Evolutionary conservation across 2,888 invertebrate genomes (phyloP), one percentile per base, ranked within the genome.

Genomic region (Drosophila recens): DNA sequence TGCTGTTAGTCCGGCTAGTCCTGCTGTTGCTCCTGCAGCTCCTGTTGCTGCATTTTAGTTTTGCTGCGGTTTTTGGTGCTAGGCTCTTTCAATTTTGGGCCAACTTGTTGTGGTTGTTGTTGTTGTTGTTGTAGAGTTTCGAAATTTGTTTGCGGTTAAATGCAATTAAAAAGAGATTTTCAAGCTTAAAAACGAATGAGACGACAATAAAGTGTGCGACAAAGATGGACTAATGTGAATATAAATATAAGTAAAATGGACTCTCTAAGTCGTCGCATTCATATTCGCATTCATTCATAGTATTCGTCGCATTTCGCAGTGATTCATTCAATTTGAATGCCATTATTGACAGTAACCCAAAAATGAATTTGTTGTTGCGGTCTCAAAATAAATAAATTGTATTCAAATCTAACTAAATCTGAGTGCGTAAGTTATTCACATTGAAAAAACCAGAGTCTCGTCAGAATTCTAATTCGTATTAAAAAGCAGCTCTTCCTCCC

Each of bases 101-200:
- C 45, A 64, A 40, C 61, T 52, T 56, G 62, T 73, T 67, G 59
- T 54, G 23, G 23, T 23, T 23, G 23, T 23, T 76, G 75, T 65
- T 43, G 20, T 20, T 43, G 23, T 4, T 23, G 23, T 23, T 76
- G 75, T 65, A 53, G 65, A 75, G 72, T 72, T 84, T 73, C 62
- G 75, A 64, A 86, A 85, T 88, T 89, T 82, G 87, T 79, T 87
- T 85, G 89, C 63, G 85, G 85, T 79, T 68, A 84, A 89, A 89
- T 87, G 85, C 85, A 85, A 85, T 85, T 85, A 85, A 84, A 85
- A 85, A 79, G 89, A 85, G 89, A 85, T 85, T 85, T 85, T 75
- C 85, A 82, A 80, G 83, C 87, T 69, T 59, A 64, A 57, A 57
- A 65, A 15, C 33, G 40, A 52, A n/a, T 34, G 58, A 52, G 65